Evolutionary conservation across 2,797 vertebrate genomes (phyloP), one percentile per base, ranked within the genome.

Genomic region (Bradypodion pumilum): DNA sequence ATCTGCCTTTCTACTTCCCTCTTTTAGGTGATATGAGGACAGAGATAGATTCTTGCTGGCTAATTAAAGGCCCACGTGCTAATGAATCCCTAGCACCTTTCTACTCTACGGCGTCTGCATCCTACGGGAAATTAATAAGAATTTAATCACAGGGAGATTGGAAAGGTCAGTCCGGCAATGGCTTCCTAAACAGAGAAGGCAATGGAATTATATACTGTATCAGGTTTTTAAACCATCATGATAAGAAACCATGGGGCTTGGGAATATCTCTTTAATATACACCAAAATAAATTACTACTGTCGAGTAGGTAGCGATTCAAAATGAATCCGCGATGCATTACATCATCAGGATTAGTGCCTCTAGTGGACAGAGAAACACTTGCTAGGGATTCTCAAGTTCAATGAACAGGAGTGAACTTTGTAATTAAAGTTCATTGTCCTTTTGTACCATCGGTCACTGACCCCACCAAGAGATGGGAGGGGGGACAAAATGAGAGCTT

Each of bases 61-160:
- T 95, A 96, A 96, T 95, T 95, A 95, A 92, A 94, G 88, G 82
- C 93, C 88, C 63, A 83, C 88, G 80, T 89, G 86, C 91, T 95
- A 95, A 95, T 92, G 93, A 96, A 93, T 90, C 91, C 95, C 92
- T 86, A 92, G 88, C 83, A 91, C 78, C 94, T 91, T 70, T 82
- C 87, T 84, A 85, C 90, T 85, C 93, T 86, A 10, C 88, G 92
- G 90, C 90, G 92, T 88, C 68, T 77, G 86, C 87, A 90, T 81
- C 93, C 95, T 91, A 87, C 92, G 93, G 94, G 95, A 95, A 94
- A 94, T 95, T 95, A 95, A 94, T 95, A 95, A 93, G 89, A 92
- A 83, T 92, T 95, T 95, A 94, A 94, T 94, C 94, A 94, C 23
- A 32, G 83, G 87, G 90, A 90, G 88, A 90, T 88, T 93, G 82